Percentiles rank a stretch among this genome's conserved stretches.
These are phyloP conservation scores for Plectus sambesii DNA, from an alignment of 1,140 invertebrate genomes.

Conservation along the genomic window DNA sequence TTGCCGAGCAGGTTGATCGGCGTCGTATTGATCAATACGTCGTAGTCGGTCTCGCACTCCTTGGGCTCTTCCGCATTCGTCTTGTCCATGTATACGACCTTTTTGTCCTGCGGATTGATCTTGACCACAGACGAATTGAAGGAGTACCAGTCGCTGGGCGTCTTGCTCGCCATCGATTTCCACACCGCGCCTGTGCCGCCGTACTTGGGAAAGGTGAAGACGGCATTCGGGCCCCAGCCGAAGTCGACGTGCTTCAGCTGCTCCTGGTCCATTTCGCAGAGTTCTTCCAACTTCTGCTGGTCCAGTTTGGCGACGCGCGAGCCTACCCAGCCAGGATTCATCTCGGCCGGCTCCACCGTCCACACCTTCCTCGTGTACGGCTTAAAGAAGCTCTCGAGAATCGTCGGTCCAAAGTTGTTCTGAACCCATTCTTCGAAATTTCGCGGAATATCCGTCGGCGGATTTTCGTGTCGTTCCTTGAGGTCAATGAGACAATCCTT, in stretches of 20 bases:
- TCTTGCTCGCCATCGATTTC: conserved; percentile 36
- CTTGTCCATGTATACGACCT: conserved; percentile 25
- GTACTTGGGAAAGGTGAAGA: conserved; percentile 43
- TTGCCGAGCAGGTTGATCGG: conserved; percentile 40
- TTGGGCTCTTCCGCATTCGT: conserved; percentile 16
- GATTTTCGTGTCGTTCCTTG: conserved; percentile 44
- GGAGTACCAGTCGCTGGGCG: conserved; percentile 39
- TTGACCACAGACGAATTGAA: conserved; percentile 25
- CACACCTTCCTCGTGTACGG: conserved; percentile 44
- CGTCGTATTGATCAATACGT: conserved; percentile 38
- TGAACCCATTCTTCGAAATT: conserved; percentile 44
- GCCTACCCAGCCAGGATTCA: conserved; percentile 42
- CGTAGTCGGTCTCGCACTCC: conserved; percentile 28
- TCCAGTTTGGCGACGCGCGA: conserved; percentile 43
- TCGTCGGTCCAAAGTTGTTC: conserved; percentile 41
- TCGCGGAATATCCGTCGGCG: conserved; percentile 16
- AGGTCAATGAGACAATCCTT: conserved; percentile 32
- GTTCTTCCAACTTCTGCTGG: conserved; percentile 38
- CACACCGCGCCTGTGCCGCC: conserved; percentile 45
- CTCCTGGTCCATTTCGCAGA: conserved; percentile 39
- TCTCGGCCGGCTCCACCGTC: conserved; percentile 42
- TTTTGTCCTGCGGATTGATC: conserved; percentile 32
- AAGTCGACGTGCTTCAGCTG: conserved; percentile 43
- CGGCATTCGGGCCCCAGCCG: conserved; percentile 44
- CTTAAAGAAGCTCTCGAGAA: conserved; percentile 43